These are phyloP conservation scores for Zaprionus ghesquierei DNA, from an alignment of 1,140 invertebrate species.

Conservation along the genomic window DNA sequence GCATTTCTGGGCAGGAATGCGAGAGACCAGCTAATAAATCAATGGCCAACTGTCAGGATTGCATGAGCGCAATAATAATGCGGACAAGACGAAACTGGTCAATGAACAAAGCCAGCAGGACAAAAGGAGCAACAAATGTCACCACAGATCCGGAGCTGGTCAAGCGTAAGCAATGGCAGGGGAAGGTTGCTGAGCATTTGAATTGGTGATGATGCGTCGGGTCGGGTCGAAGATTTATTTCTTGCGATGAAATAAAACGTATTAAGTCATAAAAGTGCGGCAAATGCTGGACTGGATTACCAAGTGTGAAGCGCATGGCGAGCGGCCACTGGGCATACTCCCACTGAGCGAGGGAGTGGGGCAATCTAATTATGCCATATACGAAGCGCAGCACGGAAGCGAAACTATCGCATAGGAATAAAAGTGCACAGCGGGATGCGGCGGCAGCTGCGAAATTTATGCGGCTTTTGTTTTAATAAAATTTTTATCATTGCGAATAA, in stretches of 20 bases:
- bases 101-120: constrained; percentile 65
- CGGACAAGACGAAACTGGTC: constrained; percentile 60
- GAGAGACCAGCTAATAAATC: constrained; percentile 70
- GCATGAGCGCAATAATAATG: constrained; percentile 76
- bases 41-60: constrained; percentile 77
- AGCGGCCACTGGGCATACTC: not conserved
- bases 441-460: constrained; percentile 63
- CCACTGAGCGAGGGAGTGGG: no score
- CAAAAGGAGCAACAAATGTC: constrained; percentile 68
- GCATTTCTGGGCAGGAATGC: constrained; percentile 49
- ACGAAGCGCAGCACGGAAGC: constrained; percentile 28
- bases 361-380: constrained; percentile 77
- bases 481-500: constrained; percentile 75
- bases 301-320: constrained; percentile 62
- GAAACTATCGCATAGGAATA: constrained; percentile 8
- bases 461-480: constrained; percentile 79
- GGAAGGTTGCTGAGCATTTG: constrained; percentile 50
- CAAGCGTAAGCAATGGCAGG: constrained; percentile 55
- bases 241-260: constrained; percentile 73
- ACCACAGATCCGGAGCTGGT: constrained; percentile 65
- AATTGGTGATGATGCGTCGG: constrained; percentile 65
- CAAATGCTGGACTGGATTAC: constrained; percentile 67
- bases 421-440: constrained; percentile 48
- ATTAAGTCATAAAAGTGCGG: constrained; percentile 74
- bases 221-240: constrained; percentile 70